Base-by-base conservation (phyloP, 2,888 invertebrate species). In the Ormyrus pomaceus region DNA sequence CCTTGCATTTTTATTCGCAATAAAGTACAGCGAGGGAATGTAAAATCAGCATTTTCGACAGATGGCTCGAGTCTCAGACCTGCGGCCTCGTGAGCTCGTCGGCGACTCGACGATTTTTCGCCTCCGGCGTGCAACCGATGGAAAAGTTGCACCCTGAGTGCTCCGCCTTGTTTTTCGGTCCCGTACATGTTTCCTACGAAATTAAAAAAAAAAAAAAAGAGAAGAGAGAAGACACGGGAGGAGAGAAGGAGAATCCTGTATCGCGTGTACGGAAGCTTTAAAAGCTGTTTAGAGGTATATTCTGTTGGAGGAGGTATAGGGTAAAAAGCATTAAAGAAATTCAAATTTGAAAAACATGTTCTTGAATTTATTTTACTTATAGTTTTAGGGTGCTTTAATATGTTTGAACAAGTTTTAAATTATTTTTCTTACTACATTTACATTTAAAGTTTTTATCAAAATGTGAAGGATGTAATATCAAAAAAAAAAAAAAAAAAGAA, bases 71-170 rank as follows among this genome's bases (percentile, higher is more conserved):
- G 85, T 90, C 89, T 88, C 89, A 89, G 88, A 88, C 88, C 88
- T 83, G 85, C 84, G 83, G 76, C 76, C 19, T n/a, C 13, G 51
- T 11, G 45, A 73, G 50, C 71, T 70, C 61, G 68, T 77, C 82
- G 84, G 81, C 83, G 85, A 87, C 87, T 88, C 88, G 86, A 87
- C 89, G 88, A 89, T 89, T 90, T 89, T 89, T 89, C 85, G 87
- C 88, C 89, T 83, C 83, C 84, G 87, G 89, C 83, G 86, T 86
- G 87, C 86, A 88, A 87, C 87, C 90, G 87, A 89, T 89, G 89
- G 88, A 90, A 90, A 90, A 90, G 90, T 90, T 90, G 87, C 88
- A 87, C 86, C 85, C 87, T 88, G 87, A 87, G 89, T 90, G 88
- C 89, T 87, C 84, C 86, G 84, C 83, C 87, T 87, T 88, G 89